A percentile compares a stretch with the other conserved stretches of the same genome.
Evolutionary conservation across 2,797 vertebrate genomes (phyloP).

Genomic region (Crypturellus tataupa): DNA sequence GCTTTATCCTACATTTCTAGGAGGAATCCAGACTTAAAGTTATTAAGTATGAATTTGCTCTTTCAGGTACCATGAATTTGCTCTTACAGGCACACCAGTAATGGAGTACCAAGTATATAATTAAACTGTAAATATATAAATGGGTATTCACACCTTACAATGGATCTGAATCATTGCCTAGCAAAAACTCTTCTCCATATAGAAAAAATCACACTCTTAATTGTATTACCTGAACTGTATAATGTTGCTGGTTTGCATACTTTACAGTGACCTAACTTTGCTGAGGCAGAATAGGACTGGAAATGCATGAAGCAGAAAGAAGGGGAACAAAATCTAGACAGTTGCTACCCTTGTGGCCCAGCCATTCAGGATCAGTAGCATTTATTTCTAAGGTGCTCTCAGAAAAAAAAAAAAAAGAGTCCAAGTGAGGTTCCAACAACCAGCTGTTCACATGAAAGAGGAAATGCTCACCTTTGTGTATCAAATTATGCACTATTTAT

Average conservation of each 20-base stretch:
- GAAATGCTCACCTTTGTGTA: neutral
- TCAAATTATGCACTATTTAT: neutral
- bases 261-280: neutral
- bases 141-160: neutral
- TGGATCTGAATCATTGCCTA: neutral
- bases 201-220: neutral
- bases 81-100: neutral
- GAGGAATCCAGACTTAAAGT: neutral
- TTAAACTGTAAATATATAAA: neutral
- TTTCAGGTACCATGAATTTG: neutral
- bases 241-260: neutral
- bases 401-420: neutral
- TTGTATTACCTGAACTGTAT: neutral
- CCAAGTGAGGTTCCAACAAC: neutral
- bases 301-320: neutral
- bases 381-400: neutral
- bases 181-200: neutral
- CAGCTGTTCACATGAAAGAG: neutral
- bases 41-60: neutral
- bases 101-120: neutral
- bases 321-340: neutral
- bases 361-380: neutral
- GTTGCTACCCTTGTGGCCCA: neutral
- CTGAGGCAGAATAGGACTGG: neutral
- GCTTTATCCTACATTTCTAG: neutral